These are phyloP conservation scores for Ophioderma brevispina DNA, from an alignment of 35 echinoderm and acorn worm species.

Conservation along the genomic window DNA sequence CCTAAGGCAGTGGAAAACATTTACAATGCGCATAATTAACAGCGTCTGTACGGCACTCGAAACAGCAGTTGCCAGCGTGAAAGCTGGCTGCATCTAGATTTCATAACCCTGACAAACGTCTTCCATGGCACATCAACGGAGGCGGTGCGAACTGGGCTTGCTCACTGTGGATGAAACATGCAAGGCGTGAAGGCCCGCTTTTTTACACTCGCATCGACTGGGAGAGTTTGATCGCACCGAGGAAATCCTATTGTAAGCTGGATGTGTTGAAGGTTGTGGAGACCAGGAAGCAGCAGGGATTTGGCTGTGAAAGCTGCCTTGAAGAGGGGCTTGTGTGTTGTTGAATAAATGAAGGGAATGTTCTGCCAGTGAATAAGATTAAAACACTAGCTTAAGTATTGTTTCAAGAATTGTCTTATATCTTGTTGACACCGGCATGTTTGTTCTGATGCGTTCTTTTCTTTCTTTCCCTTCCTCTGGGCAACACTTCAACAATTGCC, in stretches of 20 bases:
- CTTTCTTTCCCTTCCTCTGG: too few species aligned
- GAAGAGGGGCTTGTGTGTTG: conserved; percentile 79
- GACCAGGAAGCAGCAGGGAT: conserved; percentile 64
- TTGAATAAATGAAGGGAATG: conserved; percentile 58
- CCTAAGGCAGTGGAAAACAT: conserved; percentile 63
- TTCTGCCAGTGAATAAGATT: conserved; percentile 60
- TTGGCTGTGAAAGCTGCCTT: conserved; percentile 61
- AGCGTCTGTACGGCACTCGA: conserved; percentile 39
- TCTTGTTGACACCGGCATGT: too few species aligned
- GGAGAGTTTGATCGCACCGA: conserved; percentile 8
- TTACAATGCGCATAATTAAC: conserved; percentile 66
- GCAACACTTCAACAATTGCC: too few species aligned
- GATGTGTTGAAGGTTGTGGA: conserved; percentile 56
- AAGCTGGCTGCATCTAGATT: conserved; percentile 76
- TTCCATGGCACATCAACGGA: conserved; percentile 23
- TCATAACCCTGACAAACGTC: neutral
- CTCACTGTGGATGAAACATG: neutral
- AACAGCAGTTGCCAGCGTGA: conserved; percentile 32
- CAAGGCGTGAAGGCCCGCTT: neutral
- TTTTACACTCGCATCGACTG: conserved; percentile 34
- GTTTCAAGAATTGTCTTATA: too few species aligned
- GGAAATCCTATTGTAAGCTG: conserved; percentile 6
- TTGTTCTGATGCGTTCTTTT: too few species aligned
- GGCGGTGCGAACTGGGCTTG: conserved; percentile 10
- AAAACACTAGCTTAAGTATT: conserved; percentile 72